These are phyloP conservation scores for Gonioctena quinquepunctata DNA, from an alignment of 1,140 invertebrate species.

Conservation along the genomic window DNA sequence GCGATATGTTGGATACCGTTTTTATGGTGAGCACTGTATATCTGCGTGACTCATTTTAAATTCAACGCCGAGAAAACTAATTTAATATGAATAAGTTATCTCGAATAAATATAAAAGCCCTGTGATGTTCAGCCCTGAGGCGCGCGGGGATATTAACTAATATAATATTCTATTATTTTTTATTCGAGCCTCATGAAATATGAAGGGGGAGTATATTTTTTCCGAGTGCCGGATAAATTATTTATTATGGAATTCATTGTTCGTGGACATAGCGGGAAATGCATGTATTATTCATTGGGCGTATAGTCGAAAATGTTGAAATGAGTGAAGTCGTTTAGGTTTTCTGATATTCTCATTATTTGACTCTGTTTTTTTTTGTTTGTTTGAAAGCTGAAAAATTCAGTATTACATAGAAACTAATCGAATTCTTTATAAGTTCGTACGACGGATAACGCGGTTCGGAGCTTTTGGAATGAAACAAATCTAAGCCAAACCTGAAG, in stretches of 20 bases:
- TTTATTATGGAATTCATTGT: constrained; percentile 53
- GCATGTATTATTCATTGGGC: constrained; percentile 39
- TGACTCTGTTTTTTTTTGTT: not conserved
- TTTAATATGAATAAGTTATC: constrained; percentile 55
- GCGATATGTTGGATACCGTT: too few species aligned
- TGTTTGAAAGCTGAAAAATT: not conserved
- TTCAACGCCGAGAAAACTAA: constrained; percentile 53
- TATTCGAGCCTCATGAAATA: constrained; percentile 52
- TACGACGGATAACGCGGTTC: too few species aligned
- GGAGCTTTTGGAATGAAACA: too few species aligned
- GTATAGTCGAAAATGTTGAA: constrained; percentile 16
- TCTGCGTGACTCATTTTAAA: constrained; percentile 52
- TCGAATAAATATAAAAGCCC: constrained; percentile 52
- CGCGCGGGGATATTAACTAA: constrained; percentile 48
- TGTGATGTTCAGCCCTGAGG: constrained; percentile 33
- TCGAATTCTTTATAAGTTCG: too few species aligned
- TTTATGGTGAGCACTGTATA: constrained; percentile 38
- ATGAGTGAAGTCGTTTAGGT: not conserved
- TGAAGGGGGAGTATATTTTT: constrained; percentile 51
- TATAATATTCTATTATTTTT: constrained; percentile 56
- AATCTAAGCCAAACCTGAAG: too few species aligned
- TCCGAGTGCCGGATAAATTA: constrained; percentile 51
- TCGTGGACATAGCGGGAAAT: constrained; percentile 33
- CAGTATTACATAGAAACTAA: too few species aligned
- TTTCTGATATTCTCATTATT: not conserved